These are phyloP conservation scores for Cyprinodon tularosa DNA, from an alignment of 2,113 vertebrate genomes.

Conservation along the genomic window DNA sequence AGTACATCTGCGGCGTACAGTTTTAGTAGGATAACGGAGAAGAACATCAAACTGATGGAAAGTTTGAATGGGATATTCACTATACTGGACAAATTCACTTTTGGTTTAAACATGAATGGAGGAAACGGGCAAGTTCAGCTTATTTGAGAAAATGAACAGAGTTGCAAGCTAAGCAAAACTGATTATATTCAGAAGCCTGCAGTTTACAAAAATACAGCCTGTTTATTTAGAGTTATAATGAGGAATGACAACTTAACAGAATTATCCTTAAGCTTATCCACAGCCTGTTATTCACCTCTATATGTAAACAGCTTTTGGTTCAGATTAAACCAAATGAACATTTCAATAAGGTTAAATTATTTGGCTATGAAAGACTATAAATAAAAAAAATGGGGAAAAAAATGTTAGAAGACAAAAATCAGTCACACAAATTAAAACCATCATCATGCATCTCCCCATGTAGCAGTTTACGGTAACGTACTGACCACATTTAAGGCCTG, in stretches of 20 bases:
- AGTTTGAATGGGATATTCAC: background rate
- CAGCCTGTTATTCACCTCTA: too few species aligned
- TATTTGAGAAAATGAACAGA: background rate
- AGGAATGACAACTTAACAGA: background rate
- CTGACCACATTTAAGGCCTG: background rate
- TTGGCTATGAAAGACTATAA: background rate
- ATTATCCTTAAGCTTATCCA: background rate
- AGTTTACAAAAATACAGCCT: background rate
- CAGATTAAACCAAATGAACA: background rate
- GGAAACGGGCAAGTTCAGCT: background rate
- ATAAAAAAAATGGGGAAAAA: background rate
- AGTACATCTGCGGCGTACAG: slow-evolving; percentile 42
- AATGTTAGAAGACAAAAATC: background rate
- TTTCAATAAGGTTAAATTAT: background rate
- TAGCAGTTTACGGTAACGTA: background rate
- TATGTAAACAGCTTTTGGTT: background rate
- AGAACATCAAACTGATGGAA: slow-evolving; percentile 19
- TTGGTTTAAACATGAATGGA: background rate
- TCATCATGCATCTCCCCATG: background rate
- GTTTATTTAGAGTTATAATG: background rate
- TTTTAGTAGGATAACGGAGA: slow-evolving; percentile 30
- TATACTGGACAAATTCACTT: background rate
- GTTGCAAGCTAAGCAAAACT: background rate
- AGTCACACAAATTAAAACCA: background rate
- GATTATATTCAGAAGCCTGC: background rate